These are phyloP conservation scores for Buteo buteo DNA, from an alignment of 2,113 vertebrate genomes.

Conservation along the genomic window DNA sequence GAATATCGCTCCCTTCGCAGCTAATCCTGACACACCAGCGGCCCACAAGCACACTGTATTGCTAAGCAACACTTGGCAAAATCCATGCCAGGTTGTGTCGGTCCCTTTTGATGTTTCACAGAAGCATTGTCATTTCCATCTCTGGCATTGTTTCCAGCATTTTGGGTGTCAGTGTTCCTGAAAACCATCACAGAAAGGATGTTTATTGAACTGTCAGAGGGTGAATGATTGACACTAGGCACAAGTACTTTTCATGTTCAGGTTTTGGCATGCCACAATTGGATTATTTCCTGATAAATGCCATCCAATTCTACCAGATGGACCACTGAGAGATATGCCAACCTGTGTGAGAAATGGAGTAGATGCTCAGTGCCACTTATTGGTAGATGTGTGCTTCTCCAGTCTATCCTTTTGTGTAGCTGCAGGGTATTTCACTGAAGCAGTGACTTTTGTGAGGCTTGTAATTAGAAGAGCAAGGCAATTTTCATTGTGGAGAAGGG, in stretches of 20 bases:
- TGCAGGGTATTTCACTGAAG: constrained; percentile 59
- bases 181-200: constrained; percentile 71
- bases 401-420: constrained; percentile 62
- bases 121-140: constrained; percentile 56
- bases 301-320: constrained; percentile 71
- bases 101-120: constrained; percentile 57
- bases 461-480: constrained; percentile 55
- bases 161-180: constrained; percentile 59
- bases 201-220: constrained; percentile 72
- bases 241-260: constrained; percentile 71
- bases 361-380: constrained; percentile 61
- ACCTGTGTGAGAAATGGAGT: constrained; percentile 59
- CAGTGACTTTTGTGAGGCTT: constrained; percentile 49
- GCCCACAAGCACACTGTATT: constrained; percentile 31
- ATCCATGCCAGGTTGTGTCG: constrained; percentile 40
- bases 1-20: constrained; percentile 29
- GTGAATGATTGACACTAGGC: constrained; percentile 72
- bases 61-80: constrained; percentile 70
- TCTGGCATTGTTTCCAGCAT: constrained; percentile 67
- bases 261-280: constrained; percentile 72
- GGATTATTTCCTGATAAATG: constrained; percentile 75
- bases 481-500: background rate
- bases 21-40: constrained; percentile 30
- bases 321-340: constrained; percentile 69
- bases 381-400: constrained; percentile 61